Evolutionary conservation across 2,113 vertebrate species (phyloP).

Genomic region (Vicugna pacos): DNA sequence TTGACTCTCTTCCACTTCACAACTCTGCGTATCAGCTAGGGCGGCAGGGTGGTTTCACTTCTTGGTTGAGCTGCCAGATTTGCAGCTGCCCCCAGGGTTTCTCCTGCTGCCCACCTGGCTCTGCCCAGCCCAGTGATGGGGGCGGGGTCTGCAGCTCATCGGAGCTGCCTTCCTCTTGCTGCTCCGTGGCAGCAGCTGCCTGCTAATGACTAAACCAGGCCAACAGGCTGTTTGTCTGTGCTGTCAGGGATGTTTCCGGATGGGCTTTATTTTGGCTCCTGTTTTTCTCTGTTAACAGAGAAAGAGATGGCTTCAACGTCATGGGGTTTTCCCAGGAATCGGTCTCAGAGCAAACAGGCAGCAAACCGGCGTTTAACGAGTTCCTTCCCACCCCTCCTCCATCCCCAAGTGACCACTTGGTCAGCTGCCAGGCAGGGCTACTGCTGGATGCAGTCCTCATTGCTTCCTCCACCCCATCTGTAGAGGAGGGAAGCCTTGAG

Average conservation of each 20-base stretch:
- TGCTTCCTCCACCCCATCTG: not conserved
- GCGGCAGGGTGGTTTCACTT: not conserved
- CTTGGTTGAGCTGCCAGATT: not conserved
- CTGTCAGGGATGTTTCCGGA: constrained; percentile 79
- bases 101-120: not conserved
- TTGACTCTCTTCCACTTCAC: not conserved
- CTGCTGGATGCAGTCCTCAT: not conserved
- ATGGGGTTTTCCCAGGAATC: constrained; percentile 76
- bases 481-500: not conserved
- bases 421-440: constrained; percentile 13
- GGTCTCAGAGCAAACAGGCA: constrained; percentile 69
- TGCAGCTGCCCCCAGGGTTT: not conserved
- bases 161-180: not conserved
- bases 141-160: not conserved
- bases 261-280: constrained; percentile 75
- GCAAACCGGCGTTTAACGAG: constrained; percentile 49
- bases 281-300: constrained; percentile 74
- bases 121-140: not conserved
- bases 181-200: constrained; percentile 46
- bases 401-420: constrained; percentile 31
- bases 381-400: constrained; percentile 75
- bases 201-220: constrained; percentile 77
- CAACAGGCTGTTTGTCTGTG: constrained; percentile 69
- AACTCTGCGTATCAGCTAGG: not conserved
- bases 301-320: constrained; percentile 62